Conservation (phyloP, 37 sponge, comb jelly and placozoan genomes). For the Geodia barretti region DNA sequence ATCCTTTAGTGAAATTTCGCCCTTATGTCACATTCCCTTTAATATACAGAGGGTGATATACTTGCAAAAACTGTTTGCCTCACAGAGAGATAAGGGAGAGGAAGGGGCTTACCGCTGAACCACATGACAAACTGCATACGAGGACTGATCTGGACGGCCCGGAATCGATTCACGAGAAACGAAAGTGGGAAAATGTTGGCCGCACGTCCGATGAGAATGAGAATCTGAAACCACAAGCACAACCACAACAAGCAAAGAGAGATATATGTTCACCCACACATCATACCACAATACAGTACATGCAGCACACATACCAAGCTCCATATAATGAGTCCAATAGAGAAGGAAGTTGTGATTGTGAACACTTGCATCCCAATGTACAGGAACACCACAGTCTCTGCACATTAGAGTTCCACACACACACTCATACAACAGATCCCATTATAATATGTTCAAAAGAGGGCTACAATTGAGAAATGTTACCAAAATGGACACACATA, state of each 20-base stretch:
- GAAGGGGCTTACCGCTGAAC: slow-evolving; percentile 85
- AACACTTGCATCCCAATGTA: slow-evolving; percentile 94
- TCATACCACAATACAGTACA: background rate
- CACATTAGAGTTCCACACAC: too few relatives aligned
- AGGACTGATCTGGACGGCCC: slow-evolving; percentile 73
- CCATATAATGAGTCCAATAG: slow-evolving; percentile 80
- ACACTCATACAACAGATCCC: too few relatives aligned
- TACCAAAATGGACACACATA: too few relatives aligned
- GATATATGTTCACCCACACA: background rate
- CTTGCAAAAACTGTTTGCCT: too few relatives aligned
- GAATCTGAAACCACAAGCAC: slow-evolving; percentile 42
- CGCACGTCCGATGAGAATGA: slow-evolving; percentile 83
- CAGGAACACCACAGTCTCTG: slow-evolving; percentile 94
- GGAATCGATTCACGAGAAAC: slow-evolving; percentile 73
- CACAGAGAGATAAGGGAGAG: too few relatives aligned
- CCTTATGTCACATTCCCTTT: too few relatives aligned
- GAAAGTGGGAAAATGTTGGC: slow-evolving; percentile 90
- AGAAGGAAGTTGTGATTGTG: slow-evolving; percentile 79
- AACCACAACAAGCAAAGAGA: background rate
- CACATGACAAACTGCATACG: slow-evolving; percentile 94
- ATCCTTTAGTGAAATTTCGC: too few relatives aligned
- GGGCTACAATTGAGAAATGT: too few relatives aligned
- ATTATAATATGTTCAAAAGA: too few relatives aligned
- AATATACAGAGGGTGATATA: too few relatives aligned
- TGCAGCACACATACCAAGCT: slow-evolving; percentile 72